A percentile compares a stretch with the other conserved stretches of the same genome.
These are phyloP conservation scores for Chelonoidis abingdonii DNA, from an alignment of 2,113 vertebrate genomes.

Conservation along the genomic window DNA sequence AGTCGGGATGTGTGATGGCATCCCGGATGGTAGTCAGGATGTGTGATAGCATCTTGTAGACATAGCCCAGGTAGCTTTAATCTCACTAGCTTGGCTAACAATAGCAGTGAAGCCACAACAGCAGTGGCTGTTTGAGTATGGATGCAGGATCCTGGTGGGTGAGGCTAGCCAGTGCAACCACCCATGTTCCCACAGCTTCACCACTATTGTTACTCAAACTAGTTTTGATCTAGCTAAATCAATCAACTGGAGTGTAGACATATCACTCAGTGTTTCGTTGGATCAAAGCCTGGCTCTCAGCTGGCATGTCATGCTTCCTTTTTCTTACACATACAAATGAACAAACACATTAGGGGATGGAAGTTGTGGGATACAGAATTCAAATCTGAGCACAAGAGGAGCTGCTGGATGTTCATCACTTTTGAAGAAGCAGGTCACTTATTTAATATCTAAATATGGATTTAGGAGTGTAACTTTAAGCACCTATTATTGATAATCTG, in stretches of 20 bases:
- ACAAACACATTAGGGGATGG: not conserved
- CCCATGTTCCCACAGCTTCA: not conserved
- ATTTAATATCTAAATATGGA: fast-evolving
- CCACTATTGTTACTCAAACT: not conserved
- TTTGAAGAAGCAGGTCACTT: not conserved
- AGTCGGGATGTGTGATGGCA: too few species aligned
- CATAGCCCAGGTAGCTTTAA: too few species aligned
- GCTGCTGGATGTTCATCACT: not conserved
- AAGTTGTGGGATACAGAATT: not conserved
- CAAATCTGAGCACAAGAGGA: not conserved
- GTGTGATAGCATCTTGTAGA: too few species aligned
- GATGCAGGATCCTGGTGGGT: not conserved
- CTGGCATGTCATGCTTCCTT: not conserved
- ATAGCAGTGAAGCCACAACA: not conserved
- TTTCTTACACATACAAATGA: not conserved
- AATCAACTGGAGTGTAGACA: not conserved
- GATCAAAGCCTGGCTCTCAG: not conserved
- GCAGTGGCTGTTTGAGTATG: not conserved
- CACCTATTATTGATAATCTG: not conserved
- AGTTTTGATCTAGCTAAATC: not conserved
- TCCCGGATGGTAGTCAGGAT: too few species aligned
- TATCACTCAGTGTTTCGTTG: not conserved
- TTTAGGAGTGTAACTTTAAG: not conserved
- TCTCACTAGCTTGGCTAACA: not conserved
- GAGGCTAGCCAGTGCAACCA: not conserved